Evolutionary conservation across 2,113 vertebrate species (phyloP).

Genomic region (Spermophilus dauricus): DNA sequence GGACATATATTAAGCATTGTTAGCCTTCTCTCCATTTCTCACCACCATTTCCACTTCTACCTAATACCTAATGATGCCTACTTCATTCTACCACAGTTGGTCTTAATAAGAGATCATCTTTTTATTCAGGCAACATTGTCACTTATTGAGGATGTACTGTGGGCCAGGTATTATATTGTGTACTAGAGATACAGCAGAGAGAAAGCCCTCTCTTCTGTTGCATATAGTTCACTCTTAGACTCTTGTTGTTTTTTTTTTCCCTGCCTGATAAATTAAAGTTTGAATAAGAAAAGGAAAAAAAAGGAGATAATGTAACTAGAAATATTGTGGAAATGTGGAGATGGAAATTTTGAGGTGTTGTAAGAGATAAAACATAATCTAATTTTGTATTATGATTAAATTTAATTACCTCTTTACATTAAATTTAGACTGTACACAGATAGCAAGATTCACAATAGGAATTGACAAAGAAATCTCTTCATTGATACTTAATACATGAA

Average conservation of each 20-base stretch:
- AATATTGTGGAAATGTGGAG: not conserved
- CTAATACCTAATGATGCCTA: not conserved
- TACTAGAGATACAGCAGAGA: not conserved
- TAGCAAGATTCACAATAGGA: conserved; percentile 52
- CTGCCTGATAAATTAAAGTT: not conserved
- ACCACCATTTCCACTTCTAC: not conserved
- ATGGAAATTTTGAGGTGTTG: not conserved
- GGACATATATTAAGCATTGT: not conserved
- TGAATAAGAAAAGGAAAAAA: not conserved
- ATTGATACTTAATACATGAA: not conserved
- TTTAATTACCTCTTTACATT: not conserved
- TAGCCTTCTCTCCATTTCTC: not conserved
- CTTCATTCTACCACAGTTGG: not conserved
- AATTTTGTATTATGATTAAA: conserved; percentile 19
- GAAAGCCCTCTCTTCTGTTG: not conserved
- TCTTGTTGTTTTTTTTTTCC: not conserved
- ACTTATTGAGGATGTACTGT: not conserved
- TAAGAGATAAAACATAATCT: not conserved
- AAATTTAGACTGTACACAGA: not conserved
- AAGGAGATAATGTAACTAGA: not conserved
- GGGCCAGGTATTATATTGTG: not conserved
- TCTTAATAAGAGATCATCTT: not conserved
- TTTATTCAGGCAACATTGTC: not conserved
- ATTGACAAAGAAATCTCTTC: conserved; percentile 36
- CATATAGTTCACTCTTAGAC: not conserved